Evolutionary conservation across 2,113 vertebrate genomes (phyloP).

Genomic region (Gopherus evgoodei): DNA sequence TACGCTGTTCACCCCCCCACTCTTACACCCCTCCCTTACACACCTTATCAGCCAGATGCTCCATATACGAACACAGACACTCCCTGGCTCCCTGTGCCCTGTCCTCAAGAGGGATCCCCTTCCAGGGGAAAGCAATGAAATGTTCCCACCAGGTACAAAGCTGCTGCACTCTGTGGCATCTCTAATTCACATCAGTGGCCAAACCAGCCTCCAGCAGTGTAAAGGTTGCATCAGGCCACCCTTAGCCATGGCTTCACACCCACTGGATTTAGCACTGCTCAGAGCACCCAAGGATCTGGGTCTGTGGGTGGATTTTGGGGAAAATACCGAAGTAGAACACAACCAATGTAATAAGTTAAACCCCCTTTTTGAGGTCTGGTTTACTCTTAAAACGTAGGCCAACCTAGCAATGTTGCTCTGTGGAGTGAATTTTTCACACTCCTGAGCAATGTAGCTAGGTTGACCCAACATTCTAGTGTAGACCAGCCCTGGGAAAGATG

Average conservation of each 20-base stretch:
- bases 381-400: not conserved
- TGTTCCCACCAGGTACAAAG: accelerated
- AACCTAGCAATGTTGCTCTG: not conserved
- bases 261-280: not conserved
- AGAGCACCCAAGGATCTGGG: not conserved
- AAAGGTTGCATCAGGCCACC: not conserved
- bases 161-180: not conserved
- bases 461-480: not conserved
- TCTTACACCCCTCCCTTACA: not conserved
- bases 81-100: too few species aligned
- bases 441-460: not conserved
- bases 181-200: not conserved
- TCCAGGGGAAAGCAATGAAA: accelerated
- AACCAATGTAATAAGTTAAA: not conserved
- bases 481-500: accelerated
- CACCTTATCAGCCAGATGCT: not conserved
- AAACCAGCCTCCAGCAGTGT: not conserved
- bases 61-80: accelerated
- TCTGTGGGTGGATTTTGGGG: not conserved
- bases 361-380: not conserved
- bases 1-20: accelerated
- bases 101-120: not conserved
- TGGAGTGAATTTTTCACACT: not conserved
- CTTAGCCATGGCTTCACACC: not conserved
- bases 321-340: not conserved